Evolutionary conservation across 2,797 vertebrate species (phyloP).

Genomic region (Catharus ustulatus): DNA sequence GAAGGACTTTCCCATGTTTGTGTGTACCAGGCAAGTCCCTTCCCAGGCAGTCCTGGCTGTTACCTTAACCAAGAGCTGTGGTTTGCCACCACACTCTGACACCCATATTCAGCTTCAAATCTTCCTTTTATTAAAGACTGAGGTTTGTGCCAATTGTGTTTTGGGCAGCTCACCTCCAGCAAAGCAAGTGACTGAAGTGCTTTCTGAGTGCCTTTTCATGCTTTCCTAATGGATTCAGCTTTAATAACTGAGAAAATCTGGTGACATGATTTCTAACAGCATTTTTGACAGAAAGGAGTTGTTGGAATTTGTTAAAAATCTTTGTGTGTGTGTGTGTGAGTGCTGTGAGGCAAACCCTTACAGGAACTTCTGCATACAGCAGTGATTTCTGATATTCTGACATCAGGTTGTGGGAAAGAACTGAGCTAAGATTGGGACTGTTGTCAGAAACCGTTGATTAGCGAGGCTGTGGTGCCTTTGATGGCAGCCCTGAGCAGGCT

Average conservation of each 20-base stretch:
- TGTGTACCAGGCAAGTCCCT: not conserved
- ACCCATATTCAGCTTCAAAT: not conserved
- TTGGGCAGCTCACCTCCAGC: not conserved
- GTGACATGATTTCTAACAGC: not conserved
- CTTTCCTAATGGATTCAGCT: not conserved
- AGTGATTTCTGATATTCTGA: not conserved
- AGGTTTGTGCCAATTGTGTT: not conserved
- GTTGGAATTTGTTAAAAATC: not conserved
- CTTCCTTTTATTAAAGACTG: not conserved
- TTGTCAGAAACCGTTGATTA: not conserved
- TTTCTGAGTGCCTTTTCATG: not conserved
- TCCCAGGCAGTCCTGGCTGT: not conserved
- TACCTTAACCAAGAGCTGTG: not conserved
- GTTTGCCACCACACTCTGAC: not conserved
- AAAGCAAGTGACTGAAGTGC: not conserved
- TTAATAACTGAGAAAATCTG: not conserved
- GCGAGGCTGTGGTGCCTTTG: not conserved
- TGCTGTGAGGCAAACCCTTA: accelerated
- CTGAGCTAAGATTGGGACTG: not conserved
- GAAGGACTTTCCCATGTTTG: not conserved
- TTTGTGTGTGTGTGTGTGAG: accelerated
- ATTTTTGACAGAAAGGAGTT: not conserved
- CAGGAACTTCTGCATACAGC: not conserved
- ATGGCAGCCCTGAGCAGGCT: not conserved
- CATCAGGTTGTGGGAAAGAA: not conserved